These are phyloP conservation scores for Solenopsis fugax DNA, from an alignment of 1,140 invertebrate species.

Conservation along the genomic window DNA sequence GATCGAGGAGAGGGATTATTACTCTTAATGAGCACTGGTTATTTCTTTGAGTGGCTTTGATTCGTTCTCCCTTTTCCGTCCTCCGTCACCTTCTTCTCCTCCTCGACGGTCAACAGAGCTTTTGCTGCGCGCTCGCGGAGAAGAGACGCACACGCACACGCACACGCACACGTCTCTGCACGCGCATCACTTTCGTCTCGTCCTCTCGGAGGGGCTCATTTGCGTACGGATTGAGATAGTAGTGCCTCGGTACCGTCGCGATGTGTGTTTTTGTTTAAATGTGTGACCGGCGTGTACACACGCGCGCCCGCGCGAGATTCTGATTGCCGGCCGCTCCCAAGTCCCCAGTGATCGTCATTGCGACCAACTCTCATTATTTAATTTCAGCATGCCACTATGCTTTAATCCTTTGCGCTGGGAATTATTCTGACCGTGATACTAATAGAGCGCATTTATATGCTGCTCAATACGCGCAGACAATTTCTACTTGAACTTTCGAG, in stretches of 20 bases:
- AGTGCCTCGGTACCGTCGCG: slow-evolving; percentile 80
- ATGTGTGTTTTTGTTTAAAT: slow-evolving; percentile 82
- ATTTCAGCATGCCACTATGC: slow-evolving; percentile 47
- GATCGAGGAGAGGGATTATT: slow-evolving; percentile 81
- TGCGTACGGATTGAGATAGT: slow-evolving; percentile 86
- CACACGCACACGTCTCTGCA: slow-evolving; percentile 46
- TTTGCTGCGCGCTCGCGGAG: neutral
- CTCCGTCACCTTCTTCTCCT: slow-evolving; percentile 61
- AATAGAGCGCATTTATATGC: slow-evolving; percentile 35
- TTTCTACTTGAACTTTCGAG: neutral
- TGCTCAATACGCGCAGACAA: slow-evolving; percentile 23
- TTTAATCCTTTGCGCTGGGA: slow-evolving; percentile 58
- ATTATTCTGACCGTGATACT: slow-evolving; percentile 57
- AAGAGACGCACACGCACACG: slow-evolving; percentile 36
- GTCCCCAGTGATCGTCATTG: slow-evolving; percentile 73
- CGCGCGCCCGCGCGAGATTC: slow-evolving; percentile 77
- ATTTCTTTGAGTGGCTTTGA: slow-evolving; percentile 86
- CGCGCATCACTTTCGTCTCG: slow-evolving; percentile 76
- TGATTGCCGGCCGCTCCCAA: slow-evolving; percentile 81
- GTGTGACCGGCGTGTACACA: slow-evolving; percentile 68
- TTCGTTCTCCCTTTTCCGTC: slow-evolving; percentile 77
- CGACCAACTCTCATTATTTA: slow-evolving; percentile 54
- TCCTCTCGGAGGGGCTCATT: slow-evolving; percentile 82
- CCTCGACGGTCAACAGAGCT: slow-evolving; percentile 18
- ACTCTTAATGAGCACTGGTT: slow-evolving; percentile 85